These are phyloP conservation scores for Oenanthe melanoleuca DNA, from an alignment of 2,113 vertebrate genomes.

Conservation along the genomic window DNA sequence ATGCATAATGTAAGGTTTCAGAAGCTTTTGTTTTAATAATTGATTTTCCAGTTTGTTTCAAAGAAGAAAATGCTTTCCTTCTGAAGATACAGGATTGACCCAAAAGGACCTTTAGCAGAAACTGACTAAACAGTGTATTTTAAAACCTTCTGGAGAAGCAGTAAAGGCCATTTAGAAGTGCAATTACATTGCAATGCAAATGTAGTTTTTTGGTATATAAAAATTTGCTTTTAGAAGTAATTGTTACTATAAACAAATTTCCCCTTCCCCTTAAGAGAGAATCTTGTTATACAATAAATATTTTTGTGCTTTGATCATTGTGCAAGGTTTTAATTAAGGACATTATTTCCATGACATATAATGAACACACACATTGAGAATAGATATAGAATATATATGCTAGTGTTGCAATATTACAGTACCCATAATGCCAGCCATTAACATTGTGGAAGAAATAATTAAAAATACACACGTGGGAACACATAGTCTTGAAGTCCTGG, in stretches of 20 bases:
- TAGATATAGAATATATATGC: background rate
- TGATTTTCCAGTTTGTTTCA: background rate
- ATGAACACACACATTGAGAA: background rate
- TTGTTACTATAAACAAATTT: background rate
- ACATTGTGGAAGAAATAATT: background rate
- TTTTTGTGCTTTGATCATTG: background rate
- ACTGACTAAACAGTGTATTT: background rate
- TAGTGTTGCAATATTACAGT: background rate
- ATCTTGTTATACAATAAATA: background rate
- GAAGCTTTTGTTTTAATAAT: conserved; percentile 13
- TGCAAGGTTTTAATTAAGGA: background rate
- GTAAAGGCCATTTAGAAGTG: background rate
- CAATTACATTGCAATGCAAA: background rate
- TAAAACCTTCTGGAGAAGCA: background rate
- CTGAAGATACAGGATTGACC: background rate
- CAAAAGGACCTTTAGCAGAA: background rate
- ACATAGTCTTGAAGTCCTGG: background rate
- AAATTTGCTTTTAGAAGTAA: background rate
- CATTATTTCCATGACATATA: background rate
- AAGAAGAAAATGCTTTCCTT: conserved; percentile 9
- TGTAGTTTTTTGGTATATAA: background rate
- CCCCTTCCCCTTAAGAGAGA: background rate
- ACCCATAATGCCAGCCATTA: background rate
- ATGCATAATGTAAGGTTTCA: background rate
- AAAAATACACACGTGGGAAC: background rate